Evolutionary conservation across 1,140 invertebrate genomes (phyloP).

Genomic region (Drosophila pruinosa): DNA sequence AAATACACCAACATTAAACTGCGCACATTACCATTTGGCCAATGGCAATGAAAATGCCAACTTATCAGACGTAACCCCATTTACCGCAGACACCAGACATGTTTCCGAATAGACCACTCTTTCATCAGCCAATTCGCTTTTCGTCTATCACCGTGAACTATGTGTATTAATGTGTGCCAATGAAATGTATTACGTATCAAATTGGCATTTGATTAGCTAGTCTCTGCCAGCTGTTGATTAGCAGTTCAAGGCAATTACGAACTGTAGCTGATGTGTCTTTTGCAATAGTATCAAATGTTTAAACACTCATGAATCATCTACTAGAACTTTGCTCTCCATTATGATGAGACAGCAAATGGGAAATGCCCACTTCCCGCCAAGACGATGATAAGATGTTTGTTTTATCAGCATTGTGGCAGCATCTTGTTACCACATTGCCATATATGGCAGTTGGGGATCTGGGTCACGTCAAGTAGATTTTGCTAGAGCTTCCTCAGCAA

Average conservation of each 20-base stretch:
- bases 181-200: conserved; percentile 19
- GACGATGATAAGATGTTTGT: conserved; percentile 2
- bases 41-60: conserved; percentile 34
- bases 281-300: conserved; percentile 4
- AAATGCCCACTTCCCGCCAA: neutral
- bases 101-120: conserved; percentile 23
- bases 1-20: conserved; percentile 41
- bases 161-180: neutral
- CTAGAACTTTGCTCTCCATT: conserved; percentile 5
- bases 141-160: neutral
- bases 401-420: conserved; percentile 9
- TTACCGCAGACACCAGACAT: conserved; percentile 16
- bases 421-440: neutral
- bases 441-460: conserved; percentile 16
- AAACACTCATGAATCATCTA: conserved; percentile 10
- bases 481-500: neutral
- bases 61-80: conserved; percentile 47
- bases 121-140: conserved; percentile 66
- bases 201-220: conserved; percentile 42
- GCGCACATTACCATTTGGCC: conserved; percentile 41
- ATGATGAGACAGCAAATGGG: conserved; percentile 1
- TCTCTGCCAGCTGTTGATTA: conserved; percentile 7
- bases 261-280: conserved; percentile 3
- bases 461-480: neutral
- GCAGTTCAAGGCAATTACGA: neutral